Base-by-base conservation (phyloP, 2,113 vertebrate species). In the Lethenteron reissneri region DNA sequence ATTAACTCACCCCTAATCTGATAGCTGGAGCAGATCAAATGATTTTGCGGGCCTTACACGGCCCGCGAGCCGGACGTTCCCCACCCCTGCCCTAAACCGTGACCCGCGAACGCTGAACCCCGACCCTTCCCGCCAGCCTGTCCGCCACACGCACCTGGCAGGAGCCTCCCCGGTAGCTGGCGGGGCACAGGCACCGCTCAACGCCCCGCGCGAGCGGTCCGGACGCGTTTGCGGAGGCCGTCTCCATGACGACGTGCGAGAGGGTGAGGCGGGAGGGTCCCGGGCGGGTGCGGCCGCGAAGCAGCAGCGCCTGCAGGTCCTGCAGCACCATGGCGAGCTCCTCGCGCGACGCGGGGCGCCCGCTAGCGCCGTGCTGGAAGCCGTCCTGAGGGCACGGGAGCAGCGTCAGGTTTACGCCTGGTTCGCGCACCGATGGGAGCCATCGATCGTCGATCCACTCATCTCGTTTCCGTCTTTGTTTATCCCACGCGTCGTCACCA, bases 301-400 rank as follows among this genome's bases (percentile, higher is more conserved):
- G n/a, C n/a, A 68, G 64, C 8, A 68, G 8, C 10, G 25, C n/a
- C n/a, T 68, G 64, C n/a, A 68, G n/a, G 25, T 68, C 64, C 64
- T 68, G n/a, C 9, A 68, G 64, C n/a, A 68, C 64, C 64, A 68
- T 25, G n/a, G 25, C 25, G 64, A 68, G 64, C n/a, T 68, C 64
- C 64, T 68, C 64, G 3, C 64, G 64, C 9, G 64, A 68, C n/a
- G 25, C 64, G 64, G 64, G 64, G 64, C 64, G n/a, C 25, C 64
- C 9, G 64, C 64, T 68, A 11, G n/a, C n/a, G 25, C 9, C 9
- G 64, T 68, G 64, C n/a, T 68, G 64, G 25, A 68, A 68, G 25
- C 25, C 10, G n/a, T 11, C 10, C 64, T 68, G 64, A 41, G 41
- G 6, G 41, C 41, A 41, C 41, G 41, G 41, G 41, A 41, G 6